Evolutionary conservation across 2,888 invertebrate species (phyloP).

Genomic region (Embidobia sp.): DNA sequence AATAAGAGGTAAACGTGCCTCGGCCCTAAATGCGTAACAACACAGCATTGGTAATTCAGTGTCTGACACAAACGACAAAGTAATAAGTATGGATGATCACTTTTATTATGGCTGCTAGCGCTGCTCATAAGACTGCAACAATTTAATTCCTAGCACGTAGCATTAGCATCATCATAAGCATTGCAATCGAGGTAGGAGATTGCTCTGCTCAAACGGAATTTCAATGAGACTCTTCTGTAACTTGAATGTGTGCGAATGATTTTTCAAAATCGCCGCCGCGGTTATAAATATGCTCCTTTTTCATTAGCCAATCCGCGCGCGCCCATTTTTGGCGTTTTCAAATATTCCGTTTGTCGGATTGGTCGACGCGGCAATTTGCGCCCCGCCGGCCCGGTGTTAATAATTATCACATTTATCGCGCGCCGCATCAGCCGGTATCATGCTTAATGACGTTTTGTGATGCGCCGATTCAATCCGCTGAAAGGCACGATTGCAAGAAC

Average conservation of each 20-base stretch:
- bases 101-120: slow-evolving; percentile 63
- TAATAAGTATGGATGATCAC: slow-evolving; percentile 65
- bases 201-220: slow-evolving; percentile 62
- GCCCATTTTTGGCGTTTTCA: not conserved
- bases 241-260: slow-evolving; percentile 39
- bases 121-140: slow-evolving; percentile 64
- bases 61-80: slow-evolving; percentile 65
- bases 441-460: slow-evolving; percentile 29
- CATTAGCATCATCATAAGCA: slow-evolving; percentile 67
- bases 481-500: slow-evolving; percentile 15
- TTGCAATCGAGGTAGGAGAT: slow-evolving; percentile 65
- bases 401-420: slow-evolving; percentile 18
- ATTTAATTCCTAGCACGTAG: slow-evolving; percentile 65
- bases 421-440: not conserved
- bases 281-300: slow-evolving; percentile 38
- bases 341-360: slow-evolving; percentile 11
- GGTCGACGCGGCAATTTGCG: not conserved
- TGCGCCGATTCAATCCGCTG: slow-evolving; percentile 19
- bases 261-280: slow-evolving; percentile 41
- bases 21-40: slow-evolving; percentile 59
- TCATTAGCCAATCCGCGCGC: slow-evolving; percentile 4
- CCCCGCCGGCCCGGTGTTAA: slow-evolving; percentile 2
- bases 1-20: slow-evolving; percentile 51
- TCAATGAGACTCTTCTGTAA: slow-evolving; percentile 59
- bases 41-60: slow-evolving; percentile 56